Base-by-base conservation (phyloP, 2,888 invertebrate species). In the Gastracanthus pulcherrimus region DNA sequence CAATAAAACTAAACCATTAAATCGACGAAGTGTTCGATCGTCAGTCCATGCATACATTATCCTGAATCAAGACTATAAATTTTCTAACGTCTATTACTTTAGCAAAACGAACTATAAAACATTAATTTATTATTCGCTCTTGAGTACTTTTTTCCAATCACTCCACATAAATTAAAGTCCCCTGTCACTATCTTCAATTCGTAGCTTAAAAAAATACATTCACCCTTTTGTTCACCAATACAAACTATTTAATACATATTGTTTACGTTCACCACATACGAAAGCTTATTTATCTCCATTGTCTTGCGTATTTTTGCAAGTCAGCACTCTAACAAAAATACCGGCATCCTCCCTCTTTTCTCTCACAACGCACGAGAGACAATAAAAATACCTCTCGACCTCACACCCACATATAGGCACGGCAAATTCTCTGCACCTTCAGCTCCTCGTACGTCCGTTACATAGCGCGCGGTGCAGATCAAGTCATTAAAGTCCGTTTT, bases 401-500 rank as follows among this genome's bases (percentile, higher is more conserved):
- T 69, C n/a, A 38, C 58, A 55, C 34, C 13, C 41, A 31, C 31
- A 38, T 29, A 16, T 41, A 48, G 55, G 23, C n/a, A 9, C 31
- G 62, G 31, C 34, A 55, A 19, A 55, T 38, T 29, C 26, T 38
- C n/a, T 29, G 51, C 34, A 19, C 41, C 66, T 16, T 34, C 34
- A 23, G 19, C 19, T 69, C n/a, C 41, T 19, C 26, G 23, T 23
- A 31, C 48, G 26, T 69, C 38, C n/a, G 16, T 69, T 38, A 38
- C n/a, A n/a, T n/a, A n/a, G n/a, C 34, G 9, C 58, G 31, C n/a
- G 23, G 66, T 26, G n/a, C 67, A 26, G 67, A 48, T 41, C 69
- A 13, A 76, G 70, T 29, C 45, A 31, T 71, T 71, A 71, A 64
- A 60, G 23, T n/a, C 16, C 3, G 41, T 75, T 62, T 75, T 41